phyloP scores from a whole-genome alignment of 2,113 vertebrate genomes.

The Seriola quinqueradiata region DNA sequence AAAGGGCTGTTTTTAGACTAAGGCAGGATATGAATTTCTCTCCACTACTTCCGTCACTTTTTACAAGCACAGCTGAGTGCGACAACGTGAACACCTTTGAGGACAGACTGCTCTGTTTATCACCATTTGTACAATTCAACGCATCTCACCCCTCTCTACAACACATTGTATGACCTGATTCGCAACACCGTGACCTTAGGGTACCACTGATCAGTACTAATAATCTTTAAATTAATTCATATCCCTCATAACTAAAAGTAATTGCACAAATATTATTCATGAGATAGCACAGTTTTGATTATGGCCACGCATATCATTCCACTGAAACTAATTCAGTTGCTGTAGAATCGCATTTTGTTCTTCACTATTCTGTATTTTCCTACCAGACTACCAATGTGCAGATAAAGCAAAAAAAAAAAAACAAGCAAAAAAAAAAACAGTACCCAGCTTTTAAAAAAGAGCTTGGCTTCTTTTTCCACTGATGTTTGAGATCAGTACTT shows the following conservation, averaged over 20 bases:
- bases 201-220: background rate
- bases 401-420: slow-evolving; percentile 26
- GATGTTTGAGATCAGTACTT: slow-evolving; percentile 59
- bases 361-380: slow-evolving; percentile 30
- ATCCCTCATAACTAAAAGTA: background rate
- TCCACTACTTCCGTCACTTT: background rate
- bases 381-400: slow-evolving; percentile 20
- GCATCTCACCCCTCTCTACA: background rate
- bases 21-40: background rate
- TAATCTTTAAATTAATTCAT: background rate
- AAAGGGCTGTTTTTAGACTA: too few species aligned
- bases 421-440: slow-evolving; percentile 18
- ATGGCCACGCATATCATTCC: background rate
- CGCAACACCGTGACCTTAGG: too few species aligned
- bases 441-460: slow-evolving; percentile 21
- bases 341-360: slow-evolving; percentile 19
- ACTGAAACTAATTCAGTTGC: background rate
- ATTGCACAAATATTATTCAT: background rate
- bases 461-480: slow-evolving; percentile 24
- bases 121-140: background rate
- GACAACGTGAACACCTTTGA: background rate
- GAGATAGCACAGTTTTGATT: background rate
- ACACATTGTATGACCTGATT: background rate
- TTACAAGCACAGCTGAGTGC: background rate
- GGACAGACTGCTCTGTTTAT: background rate